Conservation (phyloP, 1,140 invertebrate species). For the Ditylenchus dipsaci region DNA sequence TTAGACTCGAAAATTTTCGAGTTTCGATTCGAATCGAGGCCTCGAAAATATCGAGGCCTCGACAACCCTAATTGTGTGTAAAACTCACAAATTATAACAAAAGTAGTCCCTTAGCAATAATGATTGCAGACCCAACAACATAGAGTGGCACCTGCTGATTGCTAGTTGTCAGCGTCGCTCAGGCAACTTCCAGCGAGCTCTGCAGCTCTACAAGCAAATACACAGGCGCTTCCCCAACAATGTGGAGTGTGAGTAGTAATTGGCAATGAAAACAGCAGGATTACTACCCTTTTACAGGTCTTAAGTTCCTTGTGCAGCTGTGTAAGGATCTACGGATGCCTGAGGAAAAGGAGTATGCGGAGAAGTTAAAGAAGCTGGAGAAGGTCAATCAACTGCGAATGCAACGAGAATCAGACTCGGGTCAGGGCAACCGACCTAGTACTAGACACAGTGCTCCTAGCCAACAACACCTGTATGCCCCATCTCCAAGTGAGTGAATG, state of each 20-base stretch:
- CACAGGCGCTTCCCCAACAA: conserved; percentile 55
- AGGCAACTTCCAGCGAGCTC: conserved; percentile 55
- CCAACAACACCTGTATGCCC: not conserved
- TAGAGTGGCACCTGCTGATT: conserved; percentile 57
- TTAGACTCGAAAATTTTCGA: too few relatives aligned
- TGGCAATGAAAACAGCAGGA: not conserved
- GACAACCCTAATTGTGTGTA: too few relatives aligned
- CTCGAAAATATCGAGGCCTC: too few relatives aligned
- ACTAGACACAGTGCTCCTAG: not conserved
- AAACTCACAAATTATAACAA: not conserved
- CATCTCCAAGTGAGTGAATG: conserved; percentile 11
- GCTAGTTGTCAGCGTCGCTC: conserved; percentile 52
- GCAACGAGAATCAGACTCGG: conserved; percentile 58
- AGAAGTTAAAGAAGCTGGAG: conserved; percentile 76
- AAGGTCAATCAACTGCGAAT: conserved; percentile 70
- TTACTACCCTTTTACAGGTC: conserved; percentile 61
- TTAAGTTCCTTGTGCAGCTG: conserved; percentile 76
- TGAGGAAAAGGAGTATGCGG: conserved; percentile 72
- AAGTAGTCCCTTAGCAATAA: not conserved
- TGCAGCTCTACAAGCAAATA: conserved; percentile 52
- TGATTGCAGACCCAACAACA: conserved; percentile 50
- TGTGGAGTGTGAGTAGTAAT: conserved; percentile 45
- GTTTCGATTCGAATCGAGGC: too few relatives aligned
- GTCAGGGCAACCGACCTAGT: conserved; percentile 8
- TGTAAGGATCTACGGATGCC: conserved; percentile 75